Evolutionary conservation across 2,113 vertebrate species (phyloP).

Genomic region (Xiphias gladius): DNA sequence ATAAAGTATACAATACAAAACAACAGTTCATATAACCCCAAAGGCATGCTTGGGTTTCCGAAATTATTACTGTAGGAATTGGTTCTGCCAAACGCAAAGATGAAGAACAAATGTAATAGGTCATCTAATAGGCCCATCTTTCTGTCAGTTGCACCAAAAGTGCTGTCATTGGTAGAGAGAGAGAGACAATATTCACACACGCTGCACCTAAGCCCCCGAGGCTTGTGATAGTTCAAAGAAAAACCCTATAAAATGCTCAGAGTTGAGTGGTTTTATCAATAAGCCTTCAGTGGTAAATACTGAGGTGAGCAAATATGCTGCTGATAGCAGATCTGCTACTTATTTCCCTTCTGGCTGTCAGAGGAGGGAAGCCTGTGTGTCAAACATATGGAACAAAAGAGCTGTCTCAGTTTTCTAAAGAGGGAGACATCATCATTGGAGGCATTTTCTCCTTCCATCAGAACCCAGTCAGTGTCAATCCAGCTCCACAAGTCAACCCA

Average conservation of each 20-base stretch:
- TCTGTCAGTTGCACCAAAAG: constrained; percentile 50
- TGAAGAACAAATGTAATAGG: background rate
- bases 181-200: constrained; percentile 14
- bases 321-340: constrained; percentile 67
- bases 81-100: constrained; percentile 9
- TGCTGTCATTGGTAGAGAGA: constrained; percentile 56
- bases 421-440: constrained; percentile 84
- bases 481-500: constrained; percentile 72
- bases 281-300: constrained; percentile 2
- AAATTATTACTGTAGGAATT: background rate
- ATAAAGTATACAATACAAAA: background rate
- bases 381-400: constrained; percentile 80
- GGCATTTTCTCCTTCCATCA: constrained; percentile 87
- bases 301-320: constrained; percentile 66
- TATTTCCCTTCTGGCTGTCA: constrained; percentile 60
- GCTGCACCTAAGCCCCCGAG: background rate
- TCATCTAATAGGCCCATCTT: constrained; percentile 20
- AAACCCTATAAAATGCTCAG: constrained; percentile 57
- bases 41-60: background rate
- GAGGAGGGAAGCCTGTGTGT: constrained; percentile 69
- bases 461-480: constrained; percentile 76
- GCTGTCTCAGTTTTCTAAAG: constrained; percentile 81
- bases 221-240: constrained; percentile 17
- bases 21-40: background rate
- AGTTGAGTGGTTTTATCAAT: constrained; percentile 10